phyloP scores from a whole-genome alignment of 1,140 invertebrate species.

The Scylla paramamosain region DNA sequence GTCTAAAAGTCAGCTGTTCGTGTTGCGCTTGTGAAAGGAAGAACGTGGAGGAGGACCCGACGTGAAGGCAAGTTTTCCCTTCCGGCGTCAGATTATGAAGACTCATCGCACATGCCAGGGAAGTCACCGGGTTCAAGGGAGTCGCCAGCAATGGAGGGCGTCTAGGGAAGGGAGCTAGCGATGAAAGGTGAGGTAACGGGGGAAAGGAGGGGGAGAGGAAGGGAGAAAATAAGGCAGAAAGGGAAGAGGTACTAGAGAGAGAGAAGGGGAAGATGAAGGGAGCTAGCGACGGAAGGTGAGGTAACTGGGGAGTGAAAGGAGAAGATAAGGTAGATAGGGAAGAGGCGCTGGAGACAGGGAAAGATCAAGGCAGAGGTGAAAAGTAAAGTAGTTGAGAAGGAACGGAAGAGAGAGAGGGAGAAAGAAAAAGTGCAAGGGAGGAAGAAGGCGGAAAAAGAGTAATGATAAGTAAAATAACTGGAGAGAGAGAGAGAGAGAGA shows the following conservation, averaged over 20 bases:
- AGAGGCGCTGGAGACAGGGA: neutral
- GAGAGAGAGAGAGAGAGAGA: conserved; percentile 36
- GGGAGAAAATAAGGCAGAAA: no score
- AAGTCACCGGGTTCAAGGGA: neutral
- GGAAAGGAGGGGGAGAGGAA: no score
- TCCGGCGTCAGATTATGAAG: neutral
- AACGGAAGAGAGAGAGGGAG: neutral
- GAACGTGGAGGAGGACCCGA: neutral
- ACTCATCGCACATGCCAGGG: neutral
- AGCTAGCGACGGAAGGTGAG: neutral
- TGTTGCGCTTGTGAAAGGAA: neutral
- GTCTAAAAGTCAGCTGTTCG: neutral
- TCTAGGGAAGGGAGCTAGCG: neutral
- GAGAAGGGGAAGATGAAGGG: neutral
- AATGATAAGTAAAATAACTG: neutral
- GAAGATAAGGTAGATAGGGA: neutral
- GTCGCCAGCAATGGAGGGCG: neutral
- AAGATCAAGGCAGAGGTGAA: neutral
- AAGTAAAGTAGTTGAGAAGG: neutral
- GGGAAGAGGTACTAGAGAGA: neutral
- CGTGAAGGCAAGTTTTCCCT: neutral
- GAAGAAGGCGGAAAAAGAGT: neutral
- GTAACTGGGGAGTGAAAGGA: neutral
- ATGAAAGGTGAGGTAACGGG: neutral
- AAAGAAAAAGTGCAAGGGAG: neutral